A percentile compares a stretch with the other conserved stretches of the same genome.
Evolutionary conservation across 2,113 vertebrate species (phyloP).

Genomic region (Neolamprologus falcicula): DNA sequence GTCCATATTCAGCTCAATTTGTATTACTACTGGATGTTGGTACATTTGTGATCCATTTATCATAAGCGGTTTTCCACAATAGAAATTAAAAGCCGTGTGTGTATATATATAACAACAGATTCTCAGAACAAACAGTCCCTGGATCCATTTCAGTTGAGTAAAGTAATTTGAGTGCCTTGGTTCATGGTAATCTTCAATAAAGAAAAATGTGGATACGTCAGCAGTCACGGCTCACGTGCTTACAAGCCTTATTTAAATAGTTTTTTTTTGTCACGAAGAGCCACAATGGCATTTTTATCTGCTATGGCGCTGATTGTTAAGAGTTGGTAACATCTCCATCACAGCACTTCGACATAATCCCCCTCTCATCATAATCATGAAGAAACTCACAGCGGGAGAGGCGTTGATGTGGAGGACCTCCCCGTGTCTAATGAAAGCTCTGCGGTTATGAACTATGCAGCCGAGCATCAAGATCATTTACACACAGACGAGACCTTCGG

Average conservation of each 20-base stretch:
- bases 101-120: background rate
- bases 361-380: slow-evolving; percentile 41
- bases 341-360: background rate
- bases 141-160: background rate
- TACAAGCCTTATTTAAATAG: background rate
- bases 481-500: slow-evolving; percentile 45
- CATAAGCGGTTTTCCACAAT: background rate
- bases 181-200: slow-evolving; percentile 56
- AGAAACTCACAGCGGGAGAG: slow-evolving; percentile 49
- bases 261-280: background rate
- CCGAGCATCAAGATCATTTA: slow-evolving; percentile 44
- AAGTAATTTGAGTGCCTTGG: slow-evolving; percentile 55
- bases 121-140: slow-evolving; percentile 10
- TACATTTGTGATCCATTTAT: slow-evolving; percentile 34
- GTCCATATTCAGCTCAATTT: slow-evolving; percentile 28
- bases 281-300: background rate
- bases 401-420: slow-evolving; percentile 52
- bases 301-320: slow-evolving; percentile 13
- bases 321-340: slow-evolving; percentile 45
- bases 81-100: slow-evolving; percentile 20
- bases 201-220: slow-evolving; percentile 21
- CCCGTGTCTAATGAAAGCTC: slow-evolving; percentile 36
- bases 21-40: slow-evolving; percentile 20
- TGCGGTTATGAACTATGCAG: slow-evolving; percentile 41
- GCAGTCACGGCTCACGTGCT: background rate